These are phyloP conservation scores for Drosophila ficusphila DNA, from an alignment of 1,140 invertebrate species.

Conservation along the genomic window DNA sequence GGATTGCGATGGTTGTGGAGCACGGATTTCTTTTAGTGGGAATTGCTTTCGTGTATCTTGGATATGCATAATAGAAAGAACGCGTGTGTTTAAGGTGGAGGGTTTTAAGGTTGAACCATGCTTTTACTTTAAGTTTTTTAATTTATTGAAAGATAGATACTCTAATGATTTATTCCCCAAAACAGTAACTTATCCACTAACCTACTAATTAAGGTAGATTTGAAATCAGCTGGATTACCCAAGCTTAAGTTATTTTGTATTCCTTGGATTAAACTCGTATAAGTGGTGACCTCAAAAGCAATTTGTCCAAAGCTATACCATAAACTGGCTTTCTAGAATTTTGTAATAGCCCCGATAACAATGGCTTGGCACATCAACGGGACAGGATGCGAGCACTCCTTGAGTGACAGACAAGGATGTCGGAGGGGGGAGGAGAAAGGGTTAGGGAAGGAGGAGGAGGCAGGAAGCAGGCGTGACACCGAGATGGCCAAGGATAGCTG, in stretches of 20 bases:
- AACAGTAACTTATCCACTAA: too few relatives aligned
- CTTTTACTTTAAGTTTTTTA: too few relatives aligned
- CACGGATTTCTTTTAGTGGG: slow-evolving; percentile 39
- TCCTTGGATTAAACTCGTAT: neutral
- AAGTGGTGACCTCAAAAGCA: slow-evolving; percentile 45
- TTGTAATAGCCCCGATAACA: slow-evolving; percentile 70
- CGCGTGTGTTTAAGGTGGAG: slow-evolving; percentile 6
- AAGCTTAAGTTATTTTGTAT: slow-evolving; percentile 11
- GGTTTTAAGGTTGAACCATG: neutral
- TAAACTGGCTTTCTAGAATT: slow-evolving; percentile 50
- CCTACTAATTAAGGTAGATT: too few relatives aligned
- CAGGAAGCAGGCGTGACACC: slow-evolving; percentile 6
- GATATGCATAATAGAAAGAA: slow-evolving; percentile 46
- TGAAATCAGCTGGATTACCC: neutral
- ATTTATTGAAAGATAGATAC: too few relatives aligned
- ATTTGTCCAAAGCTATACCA: slow-evolving; percentile 53
- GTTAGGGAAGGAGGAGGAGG: neutral
- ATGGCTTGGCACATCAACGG: slow-evolving; percentile 42
- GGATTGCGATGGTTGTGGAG: slow-evolving; percentile 32
- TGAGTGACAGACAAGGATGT: slow-evolving; percentile 32
- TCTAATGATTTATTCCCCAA: too few relatives aligned
- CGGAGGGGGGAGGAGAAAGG: neutral
- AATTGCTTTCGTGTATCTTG: slow-evolving; percentile 45
- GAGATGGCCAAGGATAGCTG: slow-evolving; percentile 33
- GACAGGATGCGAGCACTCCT: slow-evolving; percentile 12